phyloP scores from a whole-genome alignment of 2,888 invertebrate genomes.

The Apodemia zela region DNA sequence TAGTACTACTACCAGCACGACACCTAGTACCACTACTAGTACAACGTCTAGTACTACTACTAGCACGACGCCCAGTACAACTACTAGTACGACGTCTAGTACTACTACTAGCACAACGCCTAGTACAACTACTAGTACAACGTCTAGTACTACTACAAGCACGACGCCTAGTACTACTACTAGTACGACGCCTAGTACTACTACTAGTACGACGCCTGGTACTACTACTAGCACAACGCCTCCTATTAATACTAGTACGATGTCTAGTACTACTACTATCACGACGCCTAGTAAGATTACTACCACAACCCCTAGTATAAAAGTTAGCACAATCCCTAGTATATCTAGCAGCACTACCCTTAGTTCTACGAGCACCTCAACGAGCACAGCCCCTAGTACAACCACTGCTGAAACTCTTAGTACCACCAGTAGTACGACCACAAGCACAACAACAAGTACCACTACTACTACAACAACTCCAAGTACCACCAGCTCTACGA shows the following conservation, averaged over 20 bases:
- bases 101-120: slow-evolving; percentile 44
- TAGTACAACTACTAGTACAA: slow-evolving; percentile 47
- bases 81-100: slow-evolving; percentile 48
- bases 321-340: slow-evolving; percentile 49
- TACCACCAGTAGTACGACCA: slow-evolving; percentile 52
- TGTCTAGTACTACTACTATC: slow-evolving; percentile 53
- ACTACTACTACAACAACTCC: slow-evolving; percentile 61
- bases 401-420: slow-evolving; percentile 61
- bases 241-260: slow-evolving; percentile 42
- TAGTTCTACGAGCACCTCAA: slow-evolving; percentile 54
- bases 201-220: slow-evolving; percentile 48
- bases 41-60: slow-evolving; percentile 40
- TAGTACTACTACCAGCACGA: slow-evolving; percentile 47
- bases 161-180: slow-evolving; percentile 39
- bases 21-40: slow-evolving; percentile 44
- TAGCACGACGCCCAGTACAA: slow-evolving; percentile 32
- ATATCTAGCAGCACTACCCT: slow-evolving; percentile 54
- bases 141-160: slow-evolving; percentile 50
- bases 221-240: slow-evolving; percentile 50
- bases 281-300: slow-evolving; percentile 44
- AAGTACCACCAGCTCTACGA: slow-evolving; percentile 62
- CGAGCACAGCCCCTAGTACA: slow-evolving; percentile 61
- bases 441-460: slow-evolving; percentile 52
- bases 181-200: slow-evolving; percentile 32
- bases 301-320: slow-evolving; percentile 41